Evolutionary conservation across 2,888 invertebrate species (phyloP).

Genomic region (Lasioglossum leucozonium): DNA sequence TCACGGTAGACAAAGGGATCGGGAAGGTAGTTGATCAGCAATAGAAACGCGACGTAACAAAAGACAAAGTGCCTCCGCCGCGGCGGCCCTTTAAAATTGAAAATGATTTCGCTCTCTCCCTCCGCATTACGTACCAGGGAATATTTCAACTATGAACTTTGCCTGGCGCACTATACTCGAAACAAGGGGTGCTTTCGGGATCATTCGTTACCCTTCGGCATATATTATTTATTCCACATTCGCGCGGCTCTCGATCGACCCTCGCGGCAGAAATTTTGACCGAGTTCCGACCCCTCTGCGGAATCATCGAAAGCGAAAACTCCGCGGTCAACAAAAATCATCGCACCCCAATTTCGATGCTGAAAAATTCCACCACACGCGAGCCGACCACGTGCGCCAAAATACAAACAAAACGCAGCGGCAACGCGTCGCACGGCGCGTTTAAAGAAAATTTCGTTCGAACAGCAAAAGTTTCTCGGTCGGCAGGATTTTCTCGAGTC

Average conservation of each 20-base stretch:
- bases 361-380: constrained; percentile 1
- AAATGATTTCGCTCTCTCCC: background rate
- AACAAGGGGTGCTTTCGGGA: constrained; percentile 65
- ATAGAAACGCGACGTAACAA: background rate
- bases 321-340: background rate
- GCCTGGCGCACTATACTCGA: constrained; percentile 13
- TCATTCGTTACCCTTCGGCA: constrained; percentile 74
- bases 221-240: constrained; percentile 76
- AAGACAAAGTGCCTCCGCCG: background rate
- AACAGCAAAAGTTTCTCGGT: constrained; percentile 53
- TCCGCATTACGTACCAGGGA: background rate
- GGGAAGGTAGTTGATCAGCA: background rate
- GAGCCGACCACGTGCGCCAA: background rate
- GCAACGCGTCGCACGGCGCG: background rate
- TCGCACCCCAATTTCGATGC: background rate
- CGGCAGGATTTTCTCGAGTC: constrained; percentile 17
- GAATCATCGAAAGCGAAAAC: background rate
- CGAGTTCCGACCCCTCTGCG: background rate
- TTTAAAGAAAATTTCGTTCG: background rate
- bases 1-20: background rate
- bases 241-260: constrained; percentile 58
- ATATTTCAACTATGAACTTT: background rate
- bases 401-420: background rate
- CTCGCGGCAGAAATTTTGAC: constrained; percentile 66
- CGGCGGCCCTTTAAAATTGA: constrained; percentile 7